These are phyloP conservation scores for Athene noctua DNA, from an alignment of 2,113 vertebrate species.

Conservation along the genomic window DNA sequence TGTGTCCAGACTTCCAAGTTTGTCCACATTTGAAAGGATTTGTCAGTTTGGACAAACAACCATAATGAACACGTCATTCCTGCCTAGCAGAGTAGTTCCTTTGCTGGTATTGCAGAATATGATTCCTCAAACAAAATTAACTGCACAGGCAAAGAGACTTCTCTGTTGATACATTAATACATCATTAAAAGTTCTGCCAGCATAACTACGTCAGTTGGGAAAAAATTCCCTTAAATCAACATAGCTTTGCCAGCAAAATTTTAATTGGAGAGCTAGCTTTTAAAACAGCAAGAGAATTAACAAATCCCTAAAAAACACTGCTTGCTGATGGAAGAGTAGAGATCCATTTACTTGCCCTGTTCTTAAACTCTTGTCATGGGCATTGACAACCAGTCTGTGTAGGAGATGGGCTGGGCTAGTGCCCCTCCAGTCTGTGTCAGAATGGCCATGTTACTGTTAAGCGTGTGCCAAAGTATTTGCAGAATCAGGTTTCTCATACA, in stretches of 20 bases:
- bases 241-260: slow-evolving; percentile 30
- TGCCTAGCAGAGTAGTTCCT: background rate
- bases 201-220: background rate
- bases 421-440: background rate
- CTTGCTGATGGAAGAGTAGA: background rate
- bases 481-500: background rate
- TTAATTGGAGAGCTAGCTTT: slow-evolving; percentile 18
- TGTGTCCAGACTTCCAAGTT: slow-evolving; percentile 10
- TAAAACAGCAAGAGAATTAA: slow-evolving; percentile 28
- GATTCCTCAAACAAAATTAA: background rate
- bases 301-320: background rate
- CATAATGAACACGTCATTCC: background rate
- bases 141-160: background rate
- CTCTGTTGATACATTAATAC: background rate
- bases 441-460: background rate
- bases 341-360: background rate
- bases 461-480: slow-evolving; percentile 7
- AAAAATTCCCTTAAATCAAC: slow-evolving; percentile 19
- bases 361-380: background rate
- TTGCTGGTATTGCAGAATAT: background rate
- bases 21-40: background rate
- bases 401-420: background rate
- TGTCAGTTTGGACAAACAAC: background rate
- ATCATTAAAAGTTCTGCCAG: slow-evolving; percentile 25
- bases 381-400: background rate